Evolutionary conservation across 92 coral and sea anemone species (phyloP), one percentile per base, ranked within the genome.

Genomic region (Bergia puertoricense): DNA sequence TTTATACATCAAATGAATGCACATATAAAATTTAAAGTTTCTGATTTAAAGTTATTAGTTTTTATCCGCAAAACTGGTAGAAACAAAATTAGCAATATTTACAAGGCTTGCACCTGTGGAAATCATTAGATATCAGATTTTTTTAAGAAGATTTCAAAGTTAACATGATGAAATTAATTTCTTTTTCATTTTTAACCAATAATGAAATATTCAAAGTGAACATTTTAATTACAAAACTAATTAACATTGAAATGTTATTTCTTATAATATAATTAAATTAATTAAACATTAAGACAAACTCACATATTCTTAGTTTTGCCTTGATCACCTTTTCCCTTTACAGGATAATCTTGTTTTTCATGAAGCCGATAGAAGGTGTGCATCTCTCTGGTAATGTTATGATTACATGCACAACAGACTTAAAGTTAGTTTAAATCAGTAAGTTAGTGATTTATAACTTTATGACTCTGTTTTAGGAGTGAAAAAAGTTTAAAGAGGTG

Each of bases 361-460:
- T 76, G 79, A 23, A 76, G 79, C 18, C 65, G 87, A 69, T 51
- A 74, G 51, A 44, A 7, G 41, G 77, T 9, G 46, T 69, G 43
- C 87, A 84, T 84, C 87, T 69, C 87, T 68, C 87, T 84, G 87
- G 78, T 80, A 18, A 48, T 5, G 0, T 62, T 62, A 62, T 62
- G 6, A 22, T 41, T 76, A 42, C 54, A 76, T 76, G 79, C 37
- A 42, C 11, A 40, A 76, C 50, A 76, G 23, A 76, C 42, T 76
- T 41, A 42, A 8, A 40, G 23, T 76, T 15, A 76, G 22, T 42
- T 16, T 62, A 62, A 62, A 2, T 3, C 69, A 62, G 30, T 62
- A 16, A 62, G 30, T 62, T 62, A 62, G n/a, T 62, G 69, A 62
- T 62, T 62, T 62, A 54, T 8, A 62, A 13, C 20, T 57, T 57